Evolutionary conservation across 2,888 invertebrate genomes (phyloP).

Genomic region (Hyalella azteca): DNA sequence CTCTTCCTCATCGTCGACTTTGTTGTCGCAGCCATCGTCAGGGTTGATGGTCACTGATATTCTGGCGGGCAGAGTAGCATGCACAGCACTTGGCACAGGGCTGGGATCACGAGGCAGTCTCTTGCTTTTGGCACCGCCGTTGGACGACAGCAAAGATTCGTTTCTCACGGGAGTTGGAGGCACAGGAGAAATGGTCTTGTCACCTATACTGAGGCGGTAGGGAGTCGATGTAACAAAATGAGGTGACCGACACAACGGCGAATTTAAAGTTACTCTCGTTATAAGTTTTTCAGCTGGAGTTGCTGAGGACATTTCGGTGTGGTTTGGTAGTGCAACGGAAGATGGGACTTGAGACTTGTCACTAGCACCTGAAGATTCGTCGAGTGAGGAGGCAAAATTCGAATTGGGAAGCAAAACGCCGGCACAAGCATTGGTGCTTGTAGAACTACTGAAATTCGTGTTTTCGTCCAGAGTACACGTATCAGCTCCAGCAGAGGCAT

Average conservation of each 20-base stretch:
- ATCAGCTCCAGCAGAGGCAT: background rate
- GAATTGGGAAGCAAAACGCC: too few species aligned
- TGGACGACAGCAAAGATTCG: conserved; percentile 23
- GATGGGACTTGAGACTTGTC: background rate
- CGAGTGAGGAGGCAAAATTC: background rate
- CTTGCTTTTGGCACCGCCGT: background rate
- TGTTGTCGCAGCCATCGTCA: background rate
- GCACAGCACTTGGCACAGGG: background rate
- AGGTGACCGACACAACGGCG: background rate
- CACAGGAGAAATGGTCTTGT: background rate
- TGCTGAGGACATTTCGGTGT: background rate
- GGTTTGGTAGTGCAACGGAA: background rate
- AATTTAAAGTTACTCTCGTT: conserved; percentile 17
- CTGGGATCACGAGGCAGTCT: background rate
- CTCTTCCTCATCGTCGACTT: background rate
- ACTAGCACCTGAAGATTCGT: background rate
- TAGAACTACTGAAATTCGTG: background rate
- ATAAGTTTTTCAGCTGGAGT: background rate
- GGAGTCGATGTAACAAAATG: background rate
- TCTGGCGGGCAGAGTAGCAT: background rate
- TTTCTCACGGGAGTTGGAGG: conserved; percentile 18
- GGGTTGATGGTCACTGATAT: background rate
- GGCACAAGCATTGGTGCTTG: background rate
- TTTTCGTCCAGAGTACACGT: background rate
- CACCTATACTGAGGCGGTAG: background rate